Percentiles rank a stretch among this genome's conserved stretches.
phyloP scores from a whole-genome alignment of 2,888 invertebrate genomes.

The Lasioglossum malachurum region DNA sequence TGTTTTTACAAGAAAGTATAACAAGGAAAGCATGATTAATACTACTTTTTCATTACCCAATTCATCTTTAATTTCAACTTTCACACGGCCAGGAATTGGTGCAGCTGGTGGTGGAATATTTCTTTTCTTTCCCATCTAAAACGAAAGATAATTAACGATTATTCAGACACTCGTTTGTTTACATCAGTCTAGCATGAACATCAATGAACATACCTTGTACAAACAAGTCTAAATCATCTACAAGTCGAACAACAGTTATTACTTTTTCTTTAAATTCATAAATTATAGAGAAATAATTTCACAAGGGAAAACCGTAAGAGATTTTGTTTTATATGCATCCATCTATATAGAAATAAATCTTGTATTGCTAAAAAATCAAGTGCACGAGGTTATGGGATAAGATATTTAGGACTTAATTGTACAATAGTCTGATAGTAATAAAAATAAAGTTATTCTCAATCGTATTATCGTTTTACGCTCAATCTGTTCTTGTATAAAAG shows the following conservation, averaged over 20 bases:
- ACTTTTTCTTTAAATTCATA: not conserved
- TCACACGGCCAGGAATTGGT: constrained; percentile 75
- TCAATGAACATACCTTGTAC: constrained; percentile 25
- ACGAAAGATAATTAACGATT: constrained; percentile 25
- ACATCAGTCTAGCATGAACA: constrained; percentile 3
- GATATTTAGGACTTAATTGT: not conserved
- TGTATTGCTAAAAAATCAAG: not conserved
- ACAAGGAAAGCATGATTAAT: constrained; percentile 22
- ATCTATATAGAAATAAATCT: not conserved
- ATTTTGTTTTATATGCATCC: not conserved
- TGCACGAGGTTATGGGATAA: constrained; percentile 34
- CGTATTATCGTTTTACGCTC: not conserved
- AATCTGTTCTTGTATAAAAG: not conserved
- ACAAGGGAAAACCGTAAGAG: not conserved
- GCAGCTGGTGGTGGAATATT: constrained; percentile 68
- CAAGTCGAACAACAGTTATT: not conserved
- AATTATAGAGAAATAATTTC: not conserved
- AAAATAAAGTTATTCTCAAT: constrained; percentile 9
- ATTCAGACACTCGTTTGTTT: not conserved
- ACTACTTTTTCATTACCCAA: constrained; percentile 73
- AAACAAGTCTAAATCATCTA: constrained; percentile 18
- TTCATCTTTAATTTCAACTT: constrained; percentile 84
- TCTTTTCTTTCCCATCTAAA: constrained; percentile 82
- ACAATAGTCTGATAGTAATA: not conserved
- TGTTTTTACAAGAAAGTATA: not conserved